Evolutionary conservation across 2,113 vertebrate species (phyloP), one percentile per base, ranked within the genome.

Genomic region (Tyrannus savana): DNA sequence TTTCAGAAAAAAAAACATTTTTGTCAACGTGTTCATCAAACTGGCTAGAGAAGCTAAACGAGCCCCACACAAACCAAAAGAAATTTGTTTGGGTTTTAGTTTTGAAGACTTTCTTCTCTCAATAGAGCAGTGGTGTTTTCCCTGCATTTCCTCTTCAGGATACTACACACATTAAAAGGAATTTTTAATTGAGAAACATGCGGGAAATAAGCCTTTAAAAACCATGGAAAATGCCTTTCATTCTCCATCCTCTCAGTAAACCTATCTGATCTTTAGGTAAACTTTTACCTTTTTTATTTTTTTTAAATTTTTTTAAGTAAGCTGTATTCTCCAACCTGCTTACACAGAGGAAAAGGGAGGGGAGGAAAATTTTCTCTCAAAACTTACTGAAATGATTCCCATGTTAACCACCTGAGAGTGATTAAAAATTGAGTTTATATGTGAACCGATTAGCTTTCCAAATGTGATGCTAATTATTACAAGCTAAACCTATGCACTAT

Each of bases 301-400:
- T 41, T 41, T 39, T 39, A 10, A 39, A 10, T 39, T 41, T 41
- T 41, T 41, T 79, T 76, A 41, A 59, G 6, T 35, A 56, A 72
- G 12, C 7, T 42, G 7, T 49, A 60, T 83, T 6, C 31, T 52
- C 7, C 25, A 53, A 35, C 62, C 24, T 86, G 35, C 30, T n/a
- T 52, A 33, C 33, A 67, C 4, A 46, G 30, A 75, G 6, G 19
- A 74, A 73, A 77, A 0, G 0, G 11, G 1, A 49, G 27, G 63
- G 24, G 3, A 55, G 12, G 22, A 41, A 46, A 67, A 23, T 14
- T 46, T 76, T 74, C 10, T 56, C 28, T 56, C 66, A 76, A 69
- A 88, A 90, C 56, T 31, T 0, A 50, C 8, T 46, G 23, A 95
- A 87, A 75, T 11, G 10, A 86, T 52, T 80, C 41, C 44, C 3